These are phyloP conservation scores for Pseudococcus jackbeardsleyi DNA, from an alignment of 2,888 invertebrate species.

Conservation along the genomic window DNA sequence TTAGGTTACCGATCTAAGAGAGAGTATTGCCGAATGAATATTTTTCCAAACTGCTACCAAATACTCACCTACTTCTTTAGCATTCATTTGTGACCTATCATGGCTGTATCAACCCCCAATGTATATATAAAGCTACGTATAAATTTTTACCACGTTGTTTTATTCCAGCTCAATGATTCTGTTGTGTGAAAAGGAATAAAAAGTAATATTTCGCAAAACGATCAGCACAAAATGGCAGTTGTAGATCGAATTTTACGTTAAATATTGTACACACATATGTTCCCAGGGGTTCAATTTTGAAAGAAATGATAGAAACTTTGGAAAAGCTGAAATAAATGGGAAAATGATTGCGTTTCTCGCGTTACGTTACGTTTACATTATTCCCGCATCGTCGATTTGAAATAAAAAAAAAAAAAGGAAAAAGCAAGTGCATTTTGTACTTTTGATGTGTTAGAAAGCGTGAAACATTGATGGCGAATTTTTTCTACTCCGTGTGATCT, in stretches of 20 bases:
- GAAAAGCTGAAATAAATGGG: conserved; percentile 56
- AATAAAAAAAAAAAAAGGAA: background rate
- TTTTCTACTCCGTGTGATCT: background rate
- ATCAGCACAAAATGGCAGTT: conserved; percentile 54
- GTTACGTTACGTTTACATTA: conserved; percentile 53
- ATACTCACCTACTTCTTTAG: conserved; percentile 1
- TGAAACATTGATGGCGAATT: conserved; percentile 4
- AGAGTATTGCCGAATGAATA: background rate
- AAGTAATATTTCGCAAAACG: conserved; percentile 48
- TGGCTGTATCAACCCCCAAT: background rate
- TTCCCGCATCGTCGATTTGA: conserved; percentile 61
- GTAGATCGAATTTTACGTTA: conserved; percentile 53
- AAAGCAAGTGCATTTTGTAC: conserved; percentile 50
- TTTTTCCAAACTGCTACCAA: background rate
- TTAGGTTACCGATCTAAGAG: no score
- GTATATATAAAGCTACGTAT: background rate
- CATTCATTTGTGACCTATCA: conserved; percentile 14
- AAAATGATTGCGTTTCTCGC: conserved; percentile 56
- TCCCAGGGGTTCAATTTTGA: conserved; percentile 59
- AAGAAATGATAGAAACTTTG: conserved; percentile 51
- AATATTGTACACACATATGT: conserved; percentile 57
- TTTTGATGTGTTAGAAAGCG: conserved; percentile 35
- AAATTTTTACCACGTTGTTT: conserved; percentile 24
- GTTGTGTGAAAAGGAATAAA: conserved; percentile 33
- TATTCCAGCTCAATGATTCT: conserved; percentile 40